Evolutionary conservation across 2,888 invertebrate genomes (phyloP), one percentile per base, ranked within the genome.

Genomic region (Cephus sareptanus): DNA sequence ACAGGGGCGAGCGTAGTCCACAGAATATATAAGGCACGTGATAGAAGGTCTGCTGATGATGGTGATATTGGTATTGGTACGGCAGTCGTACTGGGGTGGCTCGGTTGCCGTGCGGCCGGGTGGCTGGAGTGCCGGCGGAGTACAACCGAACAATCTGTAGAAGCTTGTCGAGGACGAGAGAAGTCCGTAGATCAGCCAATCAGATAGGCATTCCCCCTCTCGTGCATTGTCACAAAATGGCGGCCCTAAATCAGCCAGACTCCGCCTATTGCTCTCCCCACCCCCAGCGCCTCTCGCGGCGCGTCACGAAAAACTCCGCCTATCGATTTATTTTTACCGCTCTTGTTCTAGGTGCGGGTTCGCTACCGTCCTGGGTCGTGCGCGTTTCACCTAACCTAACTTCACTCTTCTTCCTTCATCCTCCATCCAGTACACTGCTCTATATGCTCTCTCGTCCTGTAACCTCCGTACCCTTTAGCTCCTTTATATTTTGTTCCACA

Each of bases 131-230:
- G 79, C 85, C 86, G 87, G 83, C 87, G 84, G 85, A 84, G 87
- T 87, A 91, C 91, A 90, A 91, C 87, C 88, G 90, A 91, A 90
- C 91, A 91, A 91, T 91, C 91, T 91, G 90, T 90, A 90, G 90
- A 88, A 91, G 90, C 90, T 91, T 90, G 91, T 91, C 89, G 89
- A 86, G 88, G 89, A 89, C 89, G 90, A 88, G 90, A 90, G 89
- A 89, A 90, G 90, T 90, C 89, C 90, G 90, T 90, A 90, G 91
- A 91, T 91, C 90, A 91, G 90, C 91, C 91, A 91, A 91, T 91
- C 91, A 91, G 91, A 91, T 91, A 91, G 90, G 88, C 86, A 89
- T 87, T 84, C 88, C 89, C 90, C 90, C 90, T 87, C 88, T 87
- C 87, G 83, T 87, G 87, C 89, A 89, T 90, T 91, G 91, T 91